These are phyloP conservation scores for Vulpes ferrilata DNA, from an alignment of 2,113 vertebrate species.

Conservation along the genomic window DNA sequence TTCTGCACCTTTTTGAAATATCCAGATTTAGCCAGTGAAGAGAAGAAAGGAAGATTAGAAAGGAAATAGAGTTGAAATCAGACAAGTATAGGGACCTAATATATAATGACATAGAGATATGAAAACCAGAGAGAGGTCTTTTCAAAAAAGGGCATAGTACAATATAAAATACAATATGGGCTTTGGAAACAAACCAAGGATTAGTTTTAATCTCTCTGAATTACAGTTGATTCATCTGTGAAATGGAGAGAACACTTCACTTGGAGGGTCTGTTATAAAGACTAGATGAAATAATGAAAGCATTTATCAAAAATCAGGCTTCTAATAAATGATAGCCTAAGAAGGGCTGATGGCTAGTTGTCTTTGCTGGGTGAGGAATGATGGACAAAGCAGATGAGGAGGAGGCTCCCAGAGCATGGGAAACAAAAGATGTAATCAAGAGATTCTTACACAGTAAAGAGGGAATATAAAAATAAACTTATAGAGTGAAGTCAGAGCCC, in stretches of 20 bases:
- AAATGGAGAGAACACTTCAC: background rate
- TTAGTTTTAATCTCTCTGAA: conserved; percentile 43
- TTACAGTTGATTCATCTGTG: background rate
- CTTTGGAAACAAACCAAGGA: background rate
- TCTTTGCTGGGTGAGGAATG: background rate
- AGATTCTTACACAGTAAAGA: background rate
- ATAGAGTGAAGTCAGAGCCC: background rate
- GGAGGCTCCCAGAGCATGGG: background rate
- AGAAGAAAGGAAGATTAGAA: background rate
- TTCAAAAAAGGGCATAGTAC: background rate
- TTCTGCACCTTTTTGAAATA: background rate
- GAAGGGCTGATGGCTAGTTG: background rate
- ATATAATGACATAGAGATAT: background rate
- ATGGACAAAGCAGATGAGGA: background rate
- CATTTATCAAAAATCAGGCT: background rate
- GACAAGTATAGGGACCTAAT: background rate
- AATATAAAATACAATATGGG: background rate
- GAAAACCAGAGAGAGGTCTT: conserved; percentile 14
- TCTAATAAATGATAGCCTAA: conserved; percentile 6
- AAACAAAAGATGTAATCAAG: background rate
- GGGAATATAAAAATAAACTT: background rate
- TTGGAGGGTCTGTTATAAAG: background rate
- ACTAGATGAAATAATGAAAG: background rate
- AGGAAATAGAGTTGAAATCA: background rate
- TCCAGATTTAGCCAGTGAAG: background rate